Base-by-base conservation (phyloP, 2,888 invertebrate species). In the Hirtodrosophila histrioides region DNA sequence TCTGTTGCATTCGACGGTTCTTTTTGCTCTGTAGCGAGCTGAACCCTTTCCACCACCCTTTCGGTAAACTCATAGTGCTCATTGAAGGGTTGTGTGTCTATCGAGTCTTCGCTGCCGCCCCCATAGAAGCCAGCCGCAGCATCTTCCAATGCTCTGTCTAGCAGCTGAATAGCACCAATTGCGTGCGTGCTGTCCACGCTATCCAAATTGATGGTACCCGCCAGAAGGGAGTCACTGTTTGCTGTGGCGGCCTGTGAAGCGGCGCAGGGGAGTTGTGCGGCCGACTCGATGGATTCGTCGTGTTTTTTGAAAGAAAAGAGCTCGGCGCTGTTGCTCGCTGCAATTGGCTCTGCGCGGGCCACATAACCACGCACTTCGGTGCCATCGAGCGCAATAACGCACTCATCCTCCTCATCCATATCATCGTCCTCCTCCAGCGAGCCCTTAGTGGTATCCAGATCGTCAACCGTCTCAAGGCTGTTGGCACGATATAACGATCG, bases 371-470 rank as follows among this genome's bases (percentile, higher is more conserved):
- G 85, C 7, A 85, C 77, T 39, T 81, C 78, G 8, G 85, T 84
- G 7, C 78, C 78, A 24, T 84, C 84, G 23, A 85, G 36, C 0
- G 83, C 85, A n/a, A 85, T 81, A 2, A 84, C 83, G 24, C 85
- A 85, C 7, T 84, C 80, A 33, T 85, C 82, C 23, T 75, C 73
- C n/a, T 75, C 70, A 10, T 77, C 65, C 6, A 51, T 67, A 5
- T 73, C 64, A 3, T 75, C 65, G 1, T 78, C 78, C 10, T 79
- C 77, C 27, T 75, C 85, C 5, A 81, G n/a, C 0, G 85, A 83
- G 0, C 77, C 83, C 49, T 84, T 85, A 0, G 83, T 85, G 33
- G 83, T 85, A 49, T 84, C 83, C 23, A 75, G 46, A 10, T 84
- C 85, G 33, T 83, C 81, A 0, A 75, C 72, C 0, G 85, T 84